Conservation (phyloP, 2,888 invertebrate species). For the Phortica okadai region DNA sequence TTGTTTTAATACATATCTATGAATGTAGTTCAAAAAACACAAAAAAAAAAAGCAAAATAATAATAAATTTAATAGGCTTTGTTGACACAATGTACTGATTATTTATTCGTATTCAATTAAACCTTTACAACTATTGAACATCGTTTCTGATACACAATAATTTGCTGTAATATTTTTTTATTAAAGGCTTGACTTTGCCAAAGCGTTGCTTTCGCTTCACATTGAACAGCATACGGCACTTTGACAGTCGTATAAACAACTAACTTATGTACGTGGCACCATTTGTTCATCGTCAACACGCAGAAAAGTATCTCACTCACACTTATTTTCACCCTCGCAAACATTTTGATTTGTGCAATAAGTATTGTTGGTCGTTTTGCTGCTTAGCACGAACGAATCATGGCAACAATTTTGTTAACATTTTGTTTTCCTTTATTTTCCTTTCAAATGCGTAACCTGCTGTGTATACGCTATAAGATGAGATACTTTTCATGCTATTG, state of each 20-base stretch:
- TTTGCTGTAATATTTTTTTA: no score
- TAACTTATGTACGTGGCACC: conserved; percentile 31
- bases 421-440: neutral
- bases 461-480: conserved; percentile 55
- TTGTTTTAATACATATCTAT: neutral
- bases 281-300: conserved; percentile 22
- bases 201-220: neutral
- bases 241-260: conserved; percentile 20
- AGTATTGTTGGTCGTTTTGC: conserved; percentile 66
- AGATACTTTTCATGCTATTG: conserved; percentile 19
- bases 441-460: conserved; percentile 68
- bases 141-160: no score
- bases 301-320: neutral
- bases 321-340: conserved; percentile 39
- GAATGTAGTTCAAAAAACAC: no score
- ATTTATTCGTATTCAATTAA: no score
- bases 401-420: conserved; percentile 63
- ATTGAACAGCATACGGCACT: neutral
- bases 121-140: no score
- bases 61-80: no score
- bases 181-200: neutral
- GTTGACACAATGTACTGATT: no score
- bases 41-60: no score
- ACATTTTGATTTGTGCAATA: conserved; percentile 71
- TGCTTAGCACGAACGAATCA: conserved; percentile 35